Evolutionary conservation across 2,797 vertebrate species (phyloP), one percentile per base, ranked within the genome.

Genomic region (Sebastes matsubarae): DNA sequence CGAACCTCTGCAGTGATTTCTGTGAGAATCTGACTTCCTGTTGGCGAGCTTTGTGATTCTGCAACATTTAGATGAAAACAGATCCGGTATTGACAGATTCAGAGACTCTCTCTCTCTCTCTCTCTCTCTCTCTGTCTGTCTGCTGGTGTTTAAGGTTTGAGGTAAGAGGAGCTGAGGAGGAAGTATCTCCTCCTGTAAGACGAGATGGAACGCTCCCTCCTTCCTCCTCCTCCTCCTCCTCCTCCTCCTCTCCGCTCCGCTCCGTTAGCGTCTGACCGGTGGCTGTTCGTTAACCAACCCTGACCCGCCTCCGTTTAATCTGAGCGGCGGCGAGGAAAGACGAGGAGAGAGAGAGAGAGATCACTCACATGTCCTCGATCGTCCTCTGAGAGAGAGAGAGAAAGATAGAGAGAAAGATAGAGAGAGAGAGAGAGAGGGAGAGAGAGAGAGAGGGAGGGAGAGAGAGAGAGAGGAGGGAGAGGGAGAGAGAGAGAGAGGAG

Each of bases 181-280:
- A 92, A 91, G 85, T 78, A 66, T 86, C 81, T 81, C 61, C 77
- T 87, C 73, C 82, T 84, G 88, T 87, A 92, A 93, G 82, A 83
- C 32, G 82, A 93, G 86, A 61, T 42, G 36, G 71, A 25, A 38
- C 46, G 2, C 20, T 14, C 30, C n/a, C 20, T 22, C 34, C 29
- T 2, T 84, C n/a, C 20, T 25, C 32, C 24, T 3, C 14, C n/a
- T 46, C 2, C 14, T 20, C 42, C 13, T 32, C 18, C 12, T 64
- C 30, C 18, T 16, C 70, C 18, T n/a, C 14, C 58, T 8, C 5
- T 20, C 42, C 13, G 24, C 18, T 11, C 20, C 2, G 4, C 55
- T 77, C 73, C 38, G 29, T 81, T 79, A 79, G 64, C 69, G 18
- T 73, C 74, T 82, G 78, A 84, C 64, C 42, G 57, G 71, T 86